Evolutionary conservation across 2,888 invertebrate species (phyloP), one percentile per base, ranked within the genome.

Genomic region (Dugesia japonica): DNA sequence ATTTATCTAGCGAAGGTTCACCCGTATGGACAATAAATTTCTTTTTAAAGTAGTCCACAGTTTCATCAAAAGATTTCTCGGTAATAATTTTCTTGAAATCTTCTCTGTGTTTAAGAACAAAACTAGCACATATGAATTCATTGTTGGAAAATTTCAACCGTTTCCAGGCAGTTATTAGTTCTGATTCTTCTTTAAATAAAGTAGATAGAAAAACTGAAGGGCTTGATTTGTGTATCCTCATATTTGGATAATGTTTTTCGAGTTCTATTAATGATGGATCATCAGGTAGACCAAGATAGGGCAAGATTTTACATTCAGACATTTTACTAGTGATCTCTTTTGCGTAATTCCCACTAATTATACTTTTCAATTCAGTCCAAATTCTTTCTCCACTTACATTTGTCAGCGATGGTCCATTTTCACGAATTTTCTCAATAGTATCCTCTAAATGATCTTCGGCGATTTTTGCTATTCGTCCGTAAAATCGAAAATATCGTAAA

Each of bases 361-460:
- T 94, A 85, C 93, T 92, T 81, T 89, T 90, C 77, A 95, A 85
- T 86, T 99, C 98, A 23, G 88, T 87, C 95, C 97, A 98, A 80
- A 98, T 90, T 82, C 98, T 87, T 86, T 99, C 98, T 0, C 97
- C 95, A 72, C 71, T 75, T n/a, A 75, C 27, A 56, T 4, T 4
- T 42, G 42, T n/a, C 17, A 74, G 20, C 17, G 20, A 13, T 20
- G 4, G 4, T 9, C 27, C 7, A 28, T 74, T 73, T n/a, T 73
- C 73, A n/a, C 27, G n/a, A n/a, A 73, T 73, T 20, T 26, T 31
- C 73, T 23, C 71, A 71, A 71, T 23, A 23, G 26, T 71, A 7
- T 71, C 71, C 13, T 20, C 20, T 7, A 71, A 15, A 23, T 26
- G 26, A 20, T 71, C n/a, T 7, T 71, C 71, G 7, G 26, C 13